phyloP scores from a whole-genome alignment of 1,140 invertebrate genomes.

The Trialeurodes vaporariorum region DNA sequence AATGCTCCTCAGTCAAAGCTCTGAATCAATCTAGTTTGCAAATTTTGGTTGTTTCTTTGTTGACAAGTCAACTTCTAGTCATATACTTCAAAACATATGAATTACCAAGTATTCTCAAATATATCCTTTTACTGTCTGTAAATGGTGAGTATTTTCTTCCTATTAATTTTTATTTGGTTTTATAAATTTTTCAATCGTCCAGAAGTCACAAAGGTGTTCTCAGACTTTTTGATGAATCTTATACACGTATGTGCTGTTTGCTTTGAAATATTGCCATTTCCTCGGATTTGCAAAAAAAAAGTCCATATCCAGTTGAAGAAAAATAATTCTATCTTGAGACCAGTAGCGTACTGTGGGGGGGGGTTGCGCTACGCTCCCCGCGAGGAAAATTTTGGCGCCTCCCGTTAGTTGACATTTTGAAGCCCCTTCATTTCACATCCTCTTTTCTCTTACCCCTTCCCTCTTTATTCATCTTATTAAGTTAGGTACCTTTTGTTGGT shows the following conservation, averaged over 20 bases:
- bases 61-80: neutral
- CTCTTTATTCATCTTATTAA: too few species aligned
- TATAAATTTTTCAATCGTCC: neutral
- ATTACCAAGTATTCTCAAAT: neutral
- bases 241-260: neutral
- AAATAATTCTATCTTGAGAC: neutral
- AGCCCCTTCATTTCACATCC: too few species aligned
- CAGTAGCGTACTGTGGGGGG: too few species aligned
- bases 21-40: neutral
- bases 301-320: neutral
- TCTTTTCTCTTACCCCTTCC: too few species aligned
- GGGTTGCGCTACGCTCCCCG: too few species aligned
- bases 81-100: neutral
- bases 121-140: neutral
- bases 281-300: neutral
- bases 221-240: neutral
- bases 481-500: too few species aligned
- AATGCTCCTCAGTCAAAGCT: neutral
- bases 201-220: neutral
- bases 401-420: too few species aligned
- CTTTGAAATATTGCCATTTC: too few species aligned
- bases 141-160: neutral
- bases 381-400: too few species aligned
- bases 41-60: neutral
- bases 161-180: neutral